Evolutionary conservation across 2,797 vertebrate genomes (phyloP).

Genomic region (Myotis findleyi): DNA sequence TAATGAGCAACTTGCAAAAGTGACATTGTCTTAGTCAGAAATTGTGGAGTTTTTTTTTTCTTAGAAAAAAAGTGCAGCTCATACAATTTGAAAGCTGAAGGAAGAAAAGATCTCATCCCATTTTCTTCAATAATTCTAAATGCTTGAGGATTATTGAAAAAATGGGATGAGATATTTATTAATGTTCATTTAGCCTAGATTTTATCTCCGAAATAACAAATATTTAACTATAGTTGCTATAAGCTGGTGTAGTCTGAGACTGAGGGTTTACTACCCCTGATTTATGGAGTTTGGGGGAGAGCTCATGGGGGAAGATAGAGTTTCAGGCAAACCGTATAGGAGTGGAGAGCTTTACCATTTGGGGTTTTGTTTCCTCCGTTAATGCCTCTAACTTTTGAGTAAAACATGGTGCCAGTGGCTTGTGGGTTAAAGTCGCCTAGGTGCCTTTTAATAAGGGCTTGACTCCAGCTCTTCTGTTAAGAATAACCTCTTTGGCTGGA

Average conservation of each 20-base stretch:
- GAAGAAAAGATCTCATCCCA: background rate
- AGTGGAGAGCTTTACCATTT: background rate
- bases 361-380: background rate
- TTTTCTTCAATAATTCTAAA: background rate
- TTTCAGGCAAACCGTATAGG: background rate
- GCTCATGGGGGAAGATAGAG: background rate
- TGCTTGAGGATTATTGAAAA: background rate
- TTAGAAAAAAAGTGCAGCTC: background rate
- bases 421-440: constrained; percentile 34
- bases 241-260: background rate
- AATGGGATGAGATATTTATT: background rate
- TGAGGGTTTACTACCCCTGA: background rate
- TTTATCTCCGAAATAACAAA: background rate
- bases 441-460: constrained; percentile 38
- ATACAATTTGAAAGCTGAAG: constrained; percentile 44
- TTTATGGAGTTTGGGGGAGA: background rate
- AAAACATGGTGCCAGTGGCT: background rate
- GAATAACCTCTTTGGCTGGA: constrained; percentile 55
- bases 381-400: background rate
- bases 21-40: background rate
- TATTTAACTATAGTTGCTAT: background rate
- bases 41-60: background rate
- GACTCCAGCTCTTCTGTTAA: constrained; percentile 36
- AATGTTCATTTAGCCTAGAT: background rate
- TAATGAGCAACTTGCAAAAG: background rate